Conservation (phyloP, 2,797 vertebrate genomes). For the Pristis pectinata region DNA sequence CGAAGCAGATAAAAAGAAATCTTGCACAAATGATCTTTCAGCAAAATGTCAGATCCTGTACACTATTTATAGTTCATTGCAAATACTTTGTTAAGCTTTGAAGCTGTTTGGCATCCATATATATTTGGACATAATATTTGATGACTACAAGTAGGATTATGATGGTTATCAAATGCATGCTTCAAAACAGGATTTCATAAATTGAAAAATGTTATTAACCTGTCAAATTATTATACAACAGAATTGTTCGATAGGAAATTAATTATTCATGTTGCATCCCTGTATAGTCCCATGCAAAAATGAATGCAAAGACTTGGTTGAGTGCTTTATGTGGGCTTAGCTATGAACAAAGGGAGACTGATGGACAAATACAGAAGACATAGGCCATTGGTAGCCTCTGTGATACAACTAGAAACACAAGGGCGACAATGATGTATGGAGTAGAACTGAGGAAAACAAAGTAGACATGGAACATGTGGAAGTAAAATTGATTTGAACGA, state of each 20-base stretch:
- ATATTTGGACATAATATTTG: not conserved
- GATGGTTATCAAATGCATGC: not conserved
- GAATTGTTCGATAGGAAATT: not conserved
- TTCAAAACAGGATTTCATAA: not conserved
- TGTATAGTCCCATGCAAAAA: not conserved
- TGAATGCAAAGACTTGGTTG: not conserved
- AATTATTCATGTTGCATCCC: not conserved
- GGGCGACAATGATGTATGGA: not conserved
- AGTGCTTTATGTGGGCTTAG: not conserved
- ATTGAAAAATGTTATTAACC: not conserved
- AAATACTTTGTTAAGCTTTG: not conserved
- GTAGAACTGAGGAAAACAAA: not conserved
- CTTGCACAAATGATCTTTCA: not conserved
- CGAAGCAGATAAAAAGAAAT: not conserved
- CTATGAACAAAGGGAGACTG: not conserved
- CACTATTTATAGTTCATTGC: not conserved
- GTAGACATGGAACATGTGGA: not conserved
- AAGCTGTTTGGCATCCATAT: not conserved
- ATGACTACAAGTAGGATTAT: not conserved
- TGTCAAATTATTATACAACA: not conserved
- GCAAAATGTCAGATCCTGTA: not conserved
- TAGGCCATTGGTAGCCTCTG: not conserved
- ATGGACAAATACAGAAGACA: not conserved
- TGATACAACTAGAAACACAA: not conserved
- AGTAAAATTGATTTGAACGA: not conserved